Percentiles rank a stretch among this genome's conserved stretches.
Conservation (phyloP, 2,797 vertebrate species). For the Alauda arvensis region DNA sequence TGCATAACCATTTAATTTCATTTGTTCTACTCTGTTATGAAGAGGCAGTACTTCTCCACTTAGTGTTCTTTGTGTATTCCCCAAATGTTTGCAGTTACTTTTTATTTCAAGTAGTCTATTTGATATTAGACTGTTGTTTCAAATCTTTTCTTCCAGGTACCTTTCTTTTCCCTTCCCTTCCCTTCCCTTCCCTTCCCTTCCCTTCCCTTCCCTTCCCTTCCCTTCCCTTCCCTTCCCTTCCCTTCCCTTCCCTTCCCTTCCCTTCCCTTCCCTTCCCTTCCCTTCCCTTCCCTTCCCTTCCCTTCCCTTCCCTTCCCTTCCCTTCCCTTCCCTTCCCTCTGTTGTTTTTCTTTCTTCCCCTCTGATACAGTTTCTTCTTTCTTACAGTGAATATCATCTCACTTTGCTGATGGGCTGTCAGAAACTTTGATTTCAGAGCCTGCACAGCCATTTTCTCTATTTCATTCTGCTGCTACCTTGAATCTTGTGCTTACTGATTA, state of each 20-base stretch:
- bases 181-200: no score
- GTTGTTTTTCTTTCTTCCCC: accelerated
- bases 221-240: no score
- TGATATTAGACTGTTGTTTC: not conserved
- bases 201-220: no score
- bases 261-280: no score
- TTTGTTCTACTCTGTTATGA: not conserved
- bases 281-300: no score
- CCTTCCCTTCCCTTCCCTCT: not conserved
- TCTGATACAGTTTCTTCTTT: not conserved
- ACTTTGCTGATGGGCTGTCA: not conserved
- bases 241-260: no score
- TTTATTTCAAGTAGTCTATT: not conserved
- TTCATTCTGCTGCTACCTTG: not conserved
- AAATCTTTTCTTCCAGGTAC: not conserved
- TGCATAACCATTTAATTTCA: not conserved
- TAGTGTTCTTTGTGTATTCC: not conserved
- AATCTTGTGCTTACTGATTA: not conserved
- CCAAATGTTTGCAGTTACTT: not conserved
- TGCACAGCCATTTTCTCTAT: not conserved
- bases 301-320: not conserved
- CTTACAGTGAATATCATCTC: not conserved
- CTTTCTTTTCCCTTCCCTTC: not conserved
- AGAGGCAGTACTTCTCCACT: not conserved
- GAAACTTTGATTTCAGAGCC: not conserved